A percentile compares a stretch with the other conserved stretches of the same genome.
phyloP scores from a whole-genome alignment of 2,113 vertebrate genomes.

The Corydoras sp. region DNA sequence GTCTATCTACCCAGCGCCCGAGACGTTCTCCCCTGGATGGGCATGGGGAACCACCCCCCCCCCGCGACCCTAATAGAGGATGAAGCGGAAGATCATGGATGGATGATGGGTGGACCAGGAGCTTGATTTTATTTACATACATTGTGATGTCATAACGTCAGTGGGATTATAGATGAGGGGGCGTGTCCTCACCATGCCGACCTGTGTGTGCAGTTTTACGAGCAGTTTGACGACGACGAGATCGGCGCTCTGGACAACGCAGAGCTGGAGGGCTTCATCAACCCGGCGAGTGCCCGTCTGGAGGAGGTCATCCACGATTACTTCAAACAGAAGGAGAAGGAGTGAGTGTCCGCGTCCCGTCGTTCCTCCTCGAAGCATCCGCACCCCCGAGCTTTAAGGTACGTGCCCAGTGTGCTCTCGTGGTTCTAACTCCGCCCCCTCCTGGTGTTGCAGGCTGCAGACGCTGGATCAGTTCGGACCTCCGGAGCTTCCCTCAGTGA shows the following conservation, averaged over 20 bases:
- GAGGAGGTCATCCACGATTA: conserved; percentile 86
- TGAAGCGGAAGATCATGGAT: too few relatives aligned
- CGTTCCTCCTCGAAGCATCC: too few relatives aligned
- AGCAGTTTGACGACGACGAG: conserved; percentile 94
- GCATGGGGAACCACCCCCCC: too few relatives aligned
- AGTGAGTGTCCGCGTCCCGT: conserved; percentile 63
- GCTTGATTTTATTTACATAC: too few relatives aligned
- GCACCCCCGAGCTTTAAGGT: too few relatives aligned
- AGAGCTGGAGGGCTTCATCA: conserved; percentile 87
- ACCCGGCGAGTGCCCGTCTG: conserved; percentile 74
- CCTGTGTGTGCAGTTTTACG: conserved; percentile 74
- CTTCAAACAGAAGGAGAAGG: conserved; percentile 79
- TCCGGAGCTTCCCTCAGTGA: conserved; percentile 57
- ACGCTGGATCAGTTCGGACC: conserved; percentile 75
- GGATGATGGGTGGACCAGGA: too few relatives aligned
- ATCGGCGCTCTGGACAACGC: conserved; percentile 92
- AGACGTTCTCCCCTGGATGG: too few relatives aligned
- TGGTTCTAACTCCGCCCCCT: not conserved
- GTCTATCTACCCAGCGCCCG: too few relatives aligned
- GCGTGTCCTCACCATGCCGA: not conserved
- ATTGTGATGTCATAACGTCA: too few relatives aligned
- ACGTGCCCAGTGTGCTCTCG: too few relatives aligned
- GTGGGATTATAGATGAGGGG: too few relatives aligned
- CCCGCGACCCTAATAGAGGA: too few relatives aligned
- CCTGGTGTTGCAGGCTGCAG: conserved; percentile 46